Evolutionary conservation across 2,797 vertebrate genomes (phyloP).

Genomic region (Apodemus agrarius): DNA sequence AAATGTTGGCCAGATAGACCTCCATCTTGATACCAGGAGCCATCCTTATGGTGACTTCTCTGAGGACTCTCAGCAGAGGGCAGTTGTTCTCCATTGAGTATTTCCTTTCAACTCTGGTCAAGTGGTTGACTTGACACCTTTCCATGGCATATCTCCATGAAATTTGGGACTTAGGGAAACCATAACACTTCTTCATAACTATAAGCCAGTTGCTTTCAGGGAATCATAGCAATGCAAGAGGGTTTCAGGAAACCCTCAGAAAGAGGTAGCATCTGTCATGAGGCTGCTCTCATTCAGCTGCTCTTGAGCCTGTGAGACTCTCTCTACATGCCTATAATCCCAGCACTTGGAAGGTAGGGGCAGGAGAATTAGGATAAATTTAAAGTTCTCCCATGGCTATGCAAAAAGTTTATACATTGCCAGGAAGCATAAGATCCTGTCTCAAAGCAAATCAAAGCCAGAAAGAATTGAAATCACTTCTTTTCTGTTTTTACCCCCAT

Average conservation of each 20-base stretch:
- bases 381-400: neutral
- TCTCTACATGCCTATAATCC: neutral
- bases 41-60: neutral
- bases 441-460: neutral
- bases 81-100: neutral
- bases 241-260: neutral
- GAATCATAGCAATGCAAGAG: neutral
- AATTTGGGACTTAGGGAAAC: neutral
- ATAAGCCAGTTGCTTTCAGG: neutral
- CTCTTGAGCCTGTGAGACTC: neutral
- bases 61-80: neutral
- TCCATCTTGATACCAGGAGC: neutral
- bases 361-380: neutral
- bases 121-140: neutral
- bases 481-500: neutral
- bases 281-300: fast-evolving
- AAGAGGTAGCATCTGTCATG: neutral
- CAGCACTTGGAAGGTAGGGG: neutral
- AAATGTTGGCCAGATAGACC: neutral
- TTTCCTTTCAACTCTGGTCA: neutral
- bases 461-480: neutral
- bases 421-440: neutral
- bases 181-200: neutral
- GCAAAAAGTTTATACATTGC: neutral
- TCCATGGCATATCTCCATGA: neutral